These are phyloP conservation scores for Dicranocentrus wangi DNA, from an alignment of 2,888 invertebrate species.

Conservation along the genomic window DNA sequence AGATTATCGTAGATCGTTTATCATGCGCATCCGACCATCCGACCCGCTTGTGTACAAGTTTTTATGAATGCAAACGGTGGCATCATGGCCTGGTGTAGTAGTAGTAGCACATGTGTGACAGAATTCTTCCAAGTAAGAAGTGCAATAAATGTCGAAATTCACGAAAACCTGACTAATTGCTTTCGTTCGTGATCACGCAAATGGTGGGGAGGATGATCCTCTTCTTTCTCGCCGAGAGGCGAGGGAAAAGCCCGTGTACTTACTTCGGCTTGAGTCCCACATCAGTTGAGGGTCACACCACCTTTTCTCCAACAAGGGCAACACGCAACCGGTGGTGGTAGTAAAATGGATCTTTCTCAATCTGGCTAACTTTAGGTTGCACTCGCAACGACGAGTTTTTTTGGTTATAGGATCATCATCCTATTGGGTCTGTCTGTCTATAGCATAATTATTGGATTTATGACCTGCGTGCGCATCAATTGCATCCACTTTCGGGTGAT, in stretches of 20 bases:
- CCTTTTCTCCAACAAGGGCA: constrained; percentile 24
- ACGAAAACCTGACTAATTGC: constrained; percentile 57
- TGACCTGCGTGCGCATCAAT: neutral
- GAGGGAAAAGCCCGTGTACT: constrained; percentile 45
- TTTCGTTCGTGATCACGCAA: constrained; percentile 58
- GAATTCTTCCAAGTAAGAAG: too few relatives aligned
- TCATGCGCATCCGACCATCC: too few relatives aligned
- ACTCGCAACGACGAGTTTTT: too few relatives aligned
- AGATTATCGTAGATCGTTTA: constrained; percentile 35
- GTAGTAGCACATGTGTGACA: too few relatives aligned
- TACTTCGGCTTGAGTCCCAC: neutral
- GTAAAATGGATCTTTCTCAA: too few relatives aligned
- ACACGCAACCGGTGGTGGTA: constrained; percentile 42
- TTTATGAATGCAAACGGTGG: too few relatives aligned
- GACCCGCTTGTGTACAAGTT: too few relatives aligned
- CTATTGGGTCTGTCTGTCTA: too few relatives aligned
- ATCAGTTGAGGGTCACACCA: constrained; percentile 3
- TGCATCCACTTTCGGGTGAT: constrained; percentile 27
- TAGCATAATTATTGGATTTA: constrained; percentile 1
- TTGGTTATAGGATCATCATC: too few relatives aligned
- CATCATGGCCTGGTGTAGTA: too few relatives aligned
- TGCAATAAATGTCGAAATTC: constrained; percentile 57
- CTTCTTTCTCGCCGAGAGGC: neutral
- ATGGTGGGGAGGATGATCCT: constrained; percentile 53
- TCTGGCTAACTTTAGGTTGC: too few relatives aligned